Conservation (phyloP, 2,888 invertebrate genomes). For the Crocallis elinguaria region DNA sequence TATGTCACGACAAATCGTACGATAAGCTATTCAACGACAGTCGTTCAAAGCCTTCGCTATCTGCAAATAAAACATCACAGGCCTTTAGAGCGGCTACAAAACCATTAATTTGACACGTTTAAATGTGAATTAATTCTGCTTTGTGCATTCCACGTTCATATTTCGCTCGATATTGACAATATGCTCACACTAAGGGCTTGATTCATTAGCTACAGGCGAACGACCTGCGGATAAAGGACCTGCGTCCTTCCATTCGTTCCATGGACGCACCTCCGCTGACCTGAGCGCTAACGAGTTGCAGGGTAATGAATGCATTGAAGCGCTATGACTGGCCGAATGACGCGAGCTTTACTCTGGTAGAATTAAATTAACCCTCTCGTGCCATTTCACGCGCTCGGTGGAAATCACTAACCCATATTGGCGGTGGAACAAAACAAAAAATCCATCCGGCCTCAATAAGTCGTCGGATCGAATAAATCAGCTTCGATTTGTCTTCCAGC, state of each 20-base stretch:
- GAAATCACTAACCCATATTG: conserved; percentile 70
- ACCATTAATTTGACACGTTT: conserved; percentile 73
- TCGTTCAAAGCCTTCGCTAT: conserved; percentile 46
- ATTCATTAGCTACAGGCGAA: conserved; percentile 81
- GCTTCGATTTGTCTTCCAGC: conserved; percentile 73
- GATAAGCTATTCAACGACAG: conserved; percentile 45
- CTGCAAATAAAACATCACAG: conserved; percentile 52
- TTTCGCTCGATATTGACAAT: conserved; percentile 78
- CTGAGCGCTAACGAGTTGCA: conserved; percentile 76
- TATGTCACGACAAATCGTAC: conserved; percentile 53
- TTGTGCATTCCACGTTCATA: conserved; percentile 73
- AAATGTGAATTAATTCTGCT: conserved; percentile 77
- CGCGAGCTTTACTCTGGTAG: conserved; percentile 49
- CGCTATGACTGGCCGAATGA: conserved; percentile 65
- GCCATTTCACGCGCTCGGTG: conserved; percentile 53
- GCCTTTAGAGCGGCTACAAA: conserved; percentile 50
- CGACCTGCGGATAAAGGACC: conserved; percentile 76
- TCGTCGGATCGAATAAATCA: conserved; percentile 71
- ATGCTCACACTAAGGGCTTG: conserved; percentile 70
- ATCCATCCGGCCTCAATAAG: conserved; percentile 67
- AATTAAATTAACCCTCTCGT: conserved; percentile 55
- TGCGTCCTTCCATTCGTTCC: conserved; percentile 74
- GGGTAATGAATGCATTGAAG: conserved; percentile 77
- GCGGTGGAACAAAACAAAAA: conserved; percentile 62
- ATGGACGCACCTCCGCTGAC: conserved; percentile 72